Percentiles rank a stretch among this genome's conserved stretches.
Evolutionary conservation across 2,888 invertebrate genomes (phyloP).

Genomic region (Galerucella nymphaeae): DNA sequence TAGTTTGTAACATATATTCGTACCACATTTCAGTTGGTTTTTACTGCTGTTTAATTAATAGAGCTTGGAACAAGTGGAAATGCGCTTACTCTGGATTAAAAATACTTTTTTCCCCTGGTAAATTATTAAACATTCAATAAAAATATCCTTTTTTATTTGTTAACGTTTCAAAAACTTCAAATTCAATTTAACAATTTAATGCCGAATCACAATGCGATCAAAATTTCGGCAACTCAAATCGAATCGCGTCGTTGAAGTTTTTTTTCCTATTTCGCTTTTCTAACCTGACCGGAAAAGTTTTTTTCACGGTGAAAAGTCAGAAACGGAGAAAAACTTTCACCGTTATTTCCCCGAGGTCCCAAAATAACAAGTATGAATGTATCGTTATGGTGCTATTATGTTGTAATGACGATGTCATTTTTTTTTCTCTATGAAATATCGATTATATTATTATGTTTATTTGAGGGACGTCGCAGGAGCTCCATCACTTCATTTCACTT

Average conservation of each 20-base stretch:
- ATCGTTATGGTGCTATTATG: slow-evolving; percentile 31
- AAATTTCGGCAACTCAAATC: slow-evolving; percentile 14
- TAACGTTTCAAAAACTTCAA: neutral
- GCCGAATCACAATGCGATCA: slow-evolving; percentile 11
- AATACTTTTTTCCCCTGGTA: no score
- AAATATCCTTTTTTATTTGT: no score
- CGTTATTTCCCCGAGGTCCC: slow-evolving; percentile 30
- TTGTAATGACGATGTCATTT: slow-evolving; percentile 23
- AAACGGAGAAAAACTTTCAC: slow-evolving; percentile 22
- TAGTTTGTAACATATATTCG: no score
- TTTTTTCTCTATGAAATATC: no score
- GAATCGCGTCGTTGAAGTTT: slow-evolving; percentile 16
- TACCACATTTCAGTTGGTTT: no score
- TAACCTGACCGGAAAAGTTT: neutral
- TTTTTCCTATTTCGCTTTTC: slow-evolving; percentile 7
- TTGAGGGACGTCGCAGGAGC: no score
- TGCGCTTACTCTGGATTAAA: no score
- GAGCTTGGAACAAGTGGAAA: no score
- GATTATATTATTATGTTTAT: no score
- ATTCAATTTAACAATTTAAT: slow-evolving; percentile 16
- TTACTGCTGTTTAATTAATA: no score
- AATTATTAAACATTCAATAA: no score
- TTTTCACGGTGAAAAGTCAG: neutral
- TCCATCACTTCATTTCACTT: no score
- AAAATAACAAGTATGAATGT: slow-evolving; percentile 30